These are phyloP conservation scores for Danaus chrysippus DNA, from an alignment of 2,888 invertebrate genomes.

Conservation along the genomic window DNA sequence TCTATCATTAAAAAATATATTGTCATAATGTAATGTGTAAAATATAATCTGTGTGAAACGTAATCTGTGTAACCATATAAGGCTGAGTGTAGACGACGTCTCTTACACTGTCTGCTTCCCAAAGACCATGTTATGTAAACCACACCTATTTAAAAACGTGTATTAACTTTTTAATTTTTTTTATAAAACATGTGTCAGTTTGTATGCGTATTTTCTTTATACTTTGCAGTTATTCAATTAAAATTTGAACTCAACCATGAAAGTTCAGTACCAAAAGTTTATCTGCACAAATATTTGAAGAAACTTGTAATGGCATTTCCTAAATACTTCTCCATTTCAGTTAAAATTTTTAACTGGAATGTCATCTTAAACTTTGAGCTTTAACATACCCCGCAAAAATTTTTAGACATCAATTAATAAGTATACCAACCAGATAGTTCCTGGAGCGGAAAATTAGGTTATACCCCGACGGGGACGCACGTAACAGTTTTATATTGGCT, in stretches of 20 bases:
- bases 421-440: neutral
- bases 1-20: conserved; percentile 2
- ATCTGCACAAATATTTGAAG: neutral
- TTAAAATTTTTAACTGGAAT: neutral
- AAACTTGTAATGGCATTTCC: neutral
- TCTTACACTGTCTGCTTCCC: conserved; percentile 32
- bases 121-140: conserved; percentile 20
- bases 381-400: neutral
- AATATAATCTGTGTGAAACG: conserved; percentile 20
- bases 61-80: conserved; percentile 29
- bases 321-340: neutral
- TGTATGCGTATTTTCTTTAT: neutral
- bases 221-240: neutral
- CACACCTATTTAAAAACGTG: conserved; percentile 21
- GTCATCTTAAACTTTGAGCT: neutral
- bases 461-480: conserved; percentile 8
- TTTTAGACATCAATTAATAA: conserved; percentile 5
- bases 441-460: conserved; percentile 7
- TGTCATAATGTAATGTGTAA: conserved; percentile 3
- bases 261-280: neutral
- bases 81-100: conserved; percentile 31
- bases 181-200: neutral
- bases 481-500: conserved; percentile 9
- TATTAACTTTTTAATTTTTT: conserved; percentile 19
- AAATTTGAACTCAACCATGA: neutral